Evolutionary conservation across 2,113 vertebrate species (phyloP), one percentile per base, ranked within the genome.

Genomic region (Gobiocypris rarus): DNA sequence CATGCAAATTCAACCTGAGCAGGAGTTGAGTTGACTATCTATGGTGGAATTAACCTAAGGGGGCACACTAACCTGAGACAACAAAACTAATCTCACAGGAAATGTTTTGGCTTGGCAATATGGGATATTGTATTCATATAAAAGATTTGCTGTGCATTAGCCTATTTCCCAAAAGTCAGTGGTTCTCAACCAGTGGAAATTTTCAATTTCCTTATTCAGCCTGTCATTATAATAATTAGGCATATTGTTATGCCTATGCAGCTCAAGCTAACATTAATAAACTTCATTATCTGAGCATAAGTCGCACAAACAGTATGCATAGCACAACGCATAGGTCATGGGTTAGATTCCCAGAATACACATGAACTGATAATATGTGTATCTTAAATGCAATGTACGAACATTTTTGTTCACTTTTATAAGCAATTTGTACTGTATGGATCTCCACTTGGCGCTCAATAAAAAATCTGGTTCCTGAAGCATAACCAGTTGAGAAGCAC

Each of bases 391-490:
- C 38, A 43, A 67, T 22, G 15, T 4, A 34, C 41, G 38, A 22
- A 43, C 34, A 43, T 13, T 45, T 38, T 67, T 34, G 1, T 67
- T 38, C 8, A 67, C 31, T 38, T 34, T 34, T 19, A 38, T 70
- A 43, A 24, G 22, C 41, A 48, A 9, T 15, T 9, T 8, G n/a
- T 13, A 26, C 70, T 9, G 41, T 1, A 11, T 45, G 22, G 11
- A 43, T 45, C 43, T 13, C 5, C 41, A 3, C 70, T 45, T 71
- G 38, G 9, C 7, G 1, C 22, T 54, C 17, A 54, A 54, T 54
- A 8, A 38, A 38, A n/a, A 71, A 71, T 73, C 70, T 73, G 70
- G 70, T 26, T 45, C 41, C 70, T 73, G 38, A 75, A 52, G 45
- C 14, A 52, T 75, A 52, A 52, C 69, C 11, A 24, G 69, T 24